phyloP scores from a whole-genome alignment of 1,140 invertebrate species.

The Drosophila orena region DNA sequence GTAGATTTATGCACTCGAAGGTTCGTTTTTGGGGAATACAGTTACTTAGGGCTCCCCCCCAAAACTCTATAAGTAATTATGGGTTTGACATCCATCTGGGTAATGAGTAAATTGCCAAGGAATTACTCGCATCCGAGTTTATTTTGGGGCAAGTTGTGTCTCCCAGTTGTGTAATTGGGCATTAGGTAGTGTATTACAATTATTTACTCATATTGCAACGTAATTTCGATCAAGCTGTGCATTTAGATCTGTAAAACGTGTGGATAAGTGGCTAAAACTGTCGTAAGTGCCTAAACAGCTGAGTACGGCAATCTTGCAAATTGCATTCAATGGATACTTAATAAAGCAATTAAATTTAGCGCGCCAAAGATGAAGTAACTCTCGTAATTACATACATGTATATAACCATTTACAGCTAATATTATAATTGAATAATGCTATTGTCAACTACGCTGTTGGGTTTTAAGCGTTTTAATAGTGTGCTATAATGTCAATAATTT shows the following conservation, averaged over 20 bases:
- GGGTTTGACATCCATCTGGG: constrained; percentile 44
- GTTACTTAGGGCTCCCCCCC: too few relatives aligned
- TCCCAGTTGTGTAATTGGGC: neutral
- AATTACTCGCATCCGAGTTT: constrained; percentile 10
- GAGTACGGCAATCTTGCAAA: constrained; percentile 6
- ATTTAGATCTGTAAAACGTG: constrained; percentile 13
- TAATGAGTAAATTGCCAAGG: constrained; percentile 45
- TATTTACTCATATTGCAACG: too few relatives aligned
- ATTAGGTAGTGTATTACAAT: neutral
- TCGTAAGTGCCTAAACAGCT: neutral
- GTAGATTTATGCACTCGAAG: constrained; percentile 69
- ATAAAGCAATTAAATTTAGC: constrained; percentile 40
- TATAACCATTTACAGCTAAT: neutral
- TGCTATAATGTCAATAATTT: neutral
- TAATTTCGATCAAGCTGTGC: too few relatives aligned
- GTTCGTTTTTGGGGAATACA: constrained; percentile 23
- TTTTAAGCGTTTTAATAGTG: neutral
- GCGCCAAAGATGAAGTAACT: constrained; percentile 13
- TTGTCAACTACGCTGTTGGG: neutral
- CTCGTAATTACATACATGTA: neutral
- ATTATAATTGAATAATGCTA: constrained; percentile 17
- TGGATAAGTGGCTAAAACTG: constrained; percentile 16
- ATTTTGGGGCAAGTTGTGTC: constrained; percentile 11
- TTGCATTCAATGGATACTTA: constrained; percentile 24
- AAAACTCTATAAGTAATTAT: constrained; percentile 23